Evolutionary conservation across 1,140 invertebrate species (phyloP), one percentile per base, ranked within the genome.

Genomic region (Philotrypesis tridentata): DNA sequence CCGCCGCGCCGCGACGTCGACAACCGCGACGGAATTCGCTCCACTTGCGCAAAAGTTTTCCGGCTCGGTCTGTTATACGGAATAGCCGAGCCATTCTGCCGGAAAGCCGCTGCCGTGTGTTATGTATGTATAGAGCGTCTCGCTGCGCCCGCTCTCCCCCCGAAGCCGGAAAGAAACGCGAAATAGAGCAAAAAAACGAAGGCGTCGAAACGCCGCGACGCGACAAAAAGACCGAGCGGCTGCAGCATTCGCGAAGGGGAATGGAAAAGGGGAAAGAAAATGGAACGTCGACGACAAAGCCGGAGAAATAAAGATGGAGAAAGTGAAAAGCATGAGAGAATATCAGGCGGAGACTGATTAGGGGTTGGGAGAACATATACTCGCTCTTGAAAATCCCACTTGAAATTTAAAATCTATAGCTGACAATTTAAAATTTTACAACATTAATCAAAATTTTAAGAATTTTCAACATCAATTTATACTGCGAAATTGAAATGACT

Each of bases 1-100:
- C 14, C 17, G 48, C 48, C 17, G 6, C 48, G 3, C 48, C 17
- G 6, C 48, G 3, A 17, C 48, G 48, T 2, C 48, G 48, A 21
- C 48, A 7, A 55, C 17, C 14, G 21, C 48, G 14, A 17, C 48
- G 17, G 48, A n/a, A 55, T 55, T 55, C 48, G 17, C 48, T 55
- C 48, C 14, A 17, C 48, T 2, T n/a, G 33, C 68, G 48, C 25
- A 80, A 84, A 86, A 86, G 77, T 86, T 86, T 80, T 29, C 65
- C 79, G 70, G 68, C 31, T 29, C 11, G 43, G 48, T 17, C 21
- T 37, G 48, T 55, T 55, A 55, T 55, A 55, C 48, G 71, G 65
- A 6, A 29, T 76, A 76, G 40, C 81, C 70, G 67, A 43, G 48
- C 63, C 48, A 55, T 55, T 55, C 48, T 55, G 67, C 1, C 27